Evolutionary conservation across 2,888 invertebrate species (phyloP), one percentile per base, ranked within the genome.

Genomic region (Lysandra bellargus): DNA sequence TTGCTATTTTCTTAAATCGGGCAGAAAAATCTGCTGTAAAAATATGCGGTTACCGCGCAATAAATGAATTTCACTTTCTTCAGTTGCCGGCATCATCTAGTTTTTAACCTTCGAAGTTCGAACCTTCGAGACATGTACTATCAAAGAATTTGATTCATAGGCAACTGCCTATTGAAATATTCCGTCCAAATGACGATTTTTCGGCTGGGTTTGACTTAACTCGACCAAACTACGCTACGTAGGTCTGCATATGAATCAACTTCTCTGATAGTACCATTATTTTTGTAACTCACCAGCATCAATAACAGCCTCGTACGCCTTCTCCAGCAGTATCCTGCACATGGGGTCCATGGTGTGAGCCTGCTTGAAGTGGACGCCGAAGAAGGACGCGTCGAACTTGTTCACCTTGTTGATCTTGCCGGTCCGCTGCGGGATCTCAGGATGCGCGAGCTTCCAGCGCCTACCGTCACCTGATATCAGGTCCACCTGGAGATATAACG

Each of bases 401-500:
- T 95, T 95, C 17, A 97, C 95, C 83, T 96, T 92, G 84, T 95
- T 95, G 79, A 97, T 92, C 88, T 97, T 97, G 49, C 98, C 98
- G 0, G 96, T 96, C 12, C 97, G 92, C 83, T 96, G 96, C 0
- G 97, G 97, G 82, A 97, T 96, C 86, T 97, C 97, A 0, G 96
- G 96, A 85, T 96, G 96, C n/a, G 95, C 95, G 49, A 96, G 93
- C 80, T 95, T 95, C 98, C 98, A 98, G 83, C 98, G 95, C 69
- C 96, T 95, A 82, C 96, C 96, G 85, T 97, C 97, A 40, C 96
- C 97, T 79, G 98, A 97, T 80, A 98, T 96, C 95, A 98, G 96
- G 86, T 99, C 98, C 83, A 97, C 96, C 94, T 97, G 92, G 14
- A 12, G 64, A 75, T 14, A 74, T 23, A 2, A 23, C 12, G 40